phyloP scores from a whole-genome alignment of 1,140 invertebrate species.

The Drosophila littoralis region DNA sequence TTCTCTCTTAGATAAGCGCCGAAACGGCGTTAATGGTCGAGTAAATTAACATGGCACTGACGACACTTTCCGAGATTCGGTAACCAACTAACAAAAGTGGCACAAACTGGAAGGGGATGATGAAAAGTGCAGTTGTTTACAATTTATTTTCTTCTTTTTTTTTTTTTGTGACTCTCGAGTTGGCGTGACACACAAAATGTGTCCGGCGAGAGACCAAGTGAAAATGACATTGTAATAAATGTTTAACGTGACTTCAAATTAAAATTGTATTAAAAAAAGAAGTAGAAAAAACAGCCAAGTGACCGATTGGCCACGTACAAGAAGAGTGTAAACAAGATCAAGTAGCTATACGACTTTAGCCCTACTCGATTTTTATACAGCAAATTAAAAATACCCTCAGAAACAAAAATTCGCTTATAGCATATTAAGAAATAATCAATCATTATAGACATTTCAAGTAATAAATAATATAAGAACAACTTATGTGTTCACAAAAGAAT shows the following conservation, averaged over 20 bases:
- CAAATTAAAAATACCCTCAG: background rate
- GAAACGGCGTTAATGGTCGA: slow-evolving; percentile 31
- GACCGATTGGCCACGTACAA: slow-evolving; percentile 15
- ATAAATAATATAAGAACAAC: no score
- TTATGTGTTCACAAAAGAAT: no score
- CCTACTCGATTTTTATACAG: background rate
- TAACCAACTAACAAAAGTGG: slow-evolving; percentile 32
- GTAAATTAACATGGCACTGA: slow-evolving; percentile 46
- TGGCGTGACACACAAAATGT: slow-evolving; percentile 45
- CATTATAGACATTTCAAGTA: no score
- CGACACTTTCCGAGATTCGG: slow-evolving; percentile 45
- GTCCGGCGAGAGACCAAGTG: slow-evolving; percentile 45
- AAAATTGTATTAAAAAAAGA: slow-evolving; percentile 45
- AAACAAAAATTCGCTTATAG: background rate
- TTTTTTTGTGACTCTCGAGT: background rate
- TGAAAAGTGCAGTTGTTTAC: slow-evolving; percentile 17
- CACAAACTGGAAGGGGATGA: slow-evolving; percentile 21
- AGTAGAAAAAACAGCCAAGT: slow-evolving; percentile 4
- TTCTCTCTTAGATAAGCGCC: slow-evolving; percentile 37
- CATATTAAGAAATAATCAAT: no score
- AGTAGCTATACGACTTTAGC: slow-evolving; percentile 33
- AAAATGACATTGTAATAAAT: slow-evolving; percentile 69
- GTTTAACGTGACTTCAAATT: slow-evolving; percentile 70
- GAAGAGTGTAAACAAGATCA: slow-evolving; percentile 66
- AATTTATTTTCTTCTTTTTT: slow-evolving; percentile 26